phyloP scores from a whole-genome alignment of 2,888 invertebrate genomes.

The Stenchaetothrips biformis region DNA sequence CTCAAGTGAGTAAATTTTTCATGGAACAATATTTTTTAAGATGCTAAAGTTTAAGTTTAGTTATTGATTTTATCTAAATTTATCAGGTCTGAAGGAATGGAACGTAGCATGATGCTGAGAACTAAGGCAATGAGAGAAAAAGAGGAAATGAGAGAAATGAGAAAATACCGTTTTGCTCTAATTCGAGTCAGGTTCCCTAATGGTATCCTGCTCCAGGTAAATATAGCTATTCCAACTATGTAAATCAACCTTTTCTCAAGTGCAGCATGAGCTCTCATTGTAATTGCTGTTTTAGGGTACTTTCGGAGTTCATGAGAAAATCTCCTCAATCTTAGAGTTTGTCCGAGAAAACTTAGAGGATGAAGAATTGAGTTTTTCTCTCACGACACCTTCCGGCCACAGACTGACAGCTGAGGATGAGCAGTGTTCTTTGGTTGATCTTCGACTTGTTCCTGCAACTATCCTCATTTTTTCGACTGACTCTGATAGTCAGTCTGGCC shows the following conservation, averaged over 20 bases:
- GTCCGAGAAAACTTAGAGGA: conserved; percentile 70
- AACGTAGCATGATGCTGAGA: conserved; percentile 74
- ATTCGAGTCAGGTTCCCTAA: conserved; percentile 86
- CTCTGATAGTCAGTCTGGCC: conserved; percentile 51
- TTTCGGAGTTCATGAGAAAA: conserved; percentile 77
- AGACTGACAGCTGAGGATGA: conserved; percentile 60
- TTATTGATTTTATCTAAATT: conserved; percentile 35
- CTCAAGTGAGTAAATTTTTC: conserved; percentile 51
- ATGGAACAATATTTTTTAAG: conserved; percentile 29
- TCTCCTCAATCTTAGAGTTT: conserved; percentile 68
- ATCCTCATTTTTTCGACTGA: conserved; percentile 73
- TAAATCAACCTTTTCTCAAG: not conserved
- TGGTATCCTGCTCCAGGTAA: conserved; percentile 72
- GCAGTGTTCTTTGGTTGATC: conserved; percentile 69
- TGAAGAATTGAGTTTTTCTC: conserved; percentile 61
- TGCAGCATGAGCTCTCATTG: not conserved
- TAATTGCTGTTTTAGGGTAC: conserved; percentile 63
- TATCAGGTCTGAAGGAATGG: conserved; percentile 65
- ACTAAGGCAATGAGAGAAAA: conserved; percentile 95
- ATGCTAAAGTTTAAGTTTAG: not conserved
- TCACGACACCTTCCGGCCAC: conserved; percentile 64
- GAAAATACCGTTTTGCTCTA: conserved; percentile 79
- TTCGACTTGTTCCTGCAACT: conserved; percentile 75
- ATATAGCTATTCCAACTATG: not conserved
- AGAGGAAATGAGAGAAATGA: conserved; percentile 72